These are phyloP conservation scores for Trematomus bernacchii DNA, from an alignment of 2,797 vertebrate species.

Conservation along the genomic window DNA sequence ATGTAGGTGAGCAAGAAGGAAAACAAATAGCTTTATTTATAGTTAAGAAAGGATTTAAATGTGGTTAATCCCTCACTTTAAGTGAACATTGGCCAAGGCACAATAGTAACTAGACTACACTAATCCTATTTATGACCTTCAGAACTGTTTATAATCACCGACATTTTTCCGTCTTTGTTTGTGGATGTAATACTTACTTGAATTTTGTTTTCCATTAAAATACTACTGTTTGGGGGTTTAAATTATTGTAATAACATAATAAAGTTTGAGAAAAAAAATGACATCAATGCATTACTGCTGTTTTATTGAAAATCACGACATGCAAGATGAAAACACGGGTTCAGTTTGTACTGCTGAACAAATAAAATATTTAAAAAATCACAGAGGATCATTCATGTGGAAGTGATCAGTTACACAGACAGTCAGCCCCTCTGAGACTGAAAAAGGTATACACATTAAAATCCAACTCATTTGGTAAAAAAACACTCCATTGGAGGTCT, in stretches of 20 bases:
- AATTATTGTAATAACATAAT: constrained; percentile 56
- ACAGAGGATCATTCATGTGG: neutral
- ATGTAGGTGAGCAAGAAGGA: neutral
- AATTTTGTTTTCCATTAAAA: constrained; percentile 41
- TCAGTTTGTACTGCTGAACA: neutral
- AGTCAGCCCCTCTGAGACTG: neutral
- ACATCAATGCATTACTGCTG: neutral
- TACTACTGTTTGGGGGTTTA: constrained; percentile 29
- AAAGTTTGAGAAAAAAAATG: constrained; percentile 40
- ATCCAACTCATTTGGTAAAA: neutral
- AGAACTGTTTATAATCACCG: neutral
- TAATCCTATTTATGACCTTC: neutral
- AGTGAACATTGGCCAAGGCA: neutral
- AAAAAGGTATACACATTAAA: neutral
- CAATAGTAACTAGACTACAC: neutral
- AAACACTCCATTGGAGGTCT: constrained; percentile 29
- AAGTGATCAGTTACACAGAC: neutral
- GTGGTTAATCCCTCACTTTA: constrained; percentile 7
- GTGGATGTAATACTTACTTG: constrained; percentile 40
- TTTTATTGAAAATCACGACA: constrained; percentile 31
- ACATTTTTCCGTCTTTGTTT: constrained; percentile 34
- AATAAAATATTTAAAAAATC: neutral
- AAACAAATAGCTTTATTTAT: neutral
- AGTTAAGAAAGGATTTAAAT: neutral
- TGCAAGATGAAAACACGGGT: neutral